Conservation (phyloP, 2,113 vertebrate genomes). For the Stegostoma tigrinum region DNA sequence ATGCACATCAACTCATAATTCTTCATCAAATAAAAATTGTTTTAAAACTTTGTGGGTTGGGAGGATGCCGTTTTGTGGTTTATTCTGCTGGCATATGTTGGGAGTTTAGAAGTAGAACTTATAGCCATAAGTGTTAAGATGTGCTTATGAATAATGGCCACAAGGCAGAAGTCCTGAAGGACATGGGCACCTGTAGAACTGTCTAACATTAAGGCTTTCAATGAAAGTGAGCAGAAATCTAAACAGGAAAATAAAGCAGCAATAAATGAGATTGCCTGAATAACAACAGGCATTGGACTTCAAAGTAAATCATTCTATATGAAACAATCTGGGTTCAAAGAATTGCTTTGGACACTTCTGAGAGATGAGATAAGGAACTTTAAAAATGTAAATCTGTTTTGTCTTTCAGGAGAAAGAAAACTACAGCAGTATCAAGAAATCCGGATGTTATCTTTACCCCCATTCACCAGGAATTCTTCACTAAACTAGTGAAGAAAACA, state of each 20-base stretch:
- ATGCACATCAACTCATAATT: neutral
- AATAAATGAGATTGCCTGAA: neutral
- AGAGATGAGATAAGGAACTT: neutral
- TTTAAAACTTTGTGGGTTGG: neutral
- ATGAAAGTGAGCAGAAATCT: neutral
- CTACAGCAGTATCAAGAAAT: neutral
- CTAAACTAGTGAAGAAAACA: slow-evolving; percentile 3
- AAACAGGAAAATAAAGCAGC: neutral
- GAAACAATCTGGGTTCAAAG: slow-evolving; percentile 12
- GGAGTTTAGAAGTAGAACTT: neutral
- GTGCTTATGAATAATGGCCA: neutral
- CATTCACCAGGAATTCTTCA: neutral
- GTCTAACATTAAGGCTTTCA: neutral
- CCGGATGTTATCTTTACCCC: neutral
- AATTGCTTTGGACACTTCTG: neutral
- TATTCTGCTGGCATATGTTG: neutral
- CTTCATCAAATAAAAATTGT: neutral
- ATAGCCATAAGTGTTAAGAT: neutral
- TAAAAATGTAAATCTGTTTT: slow-evolving; percentile 30
- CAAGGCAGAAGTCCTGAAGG: neutral
- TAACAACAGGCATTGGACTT: neutral
- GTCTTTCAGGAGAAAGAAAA: neutral
- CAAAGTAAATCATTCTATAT: neutral
- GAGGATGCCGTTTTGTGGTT: neutral
- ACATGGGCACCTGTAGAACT: neutral